These are phyloP conservation scores for Oeneis ivallda DNA, from an alignment of 2,888 invertebrate species.

Conservation along the genomic window DNA sequence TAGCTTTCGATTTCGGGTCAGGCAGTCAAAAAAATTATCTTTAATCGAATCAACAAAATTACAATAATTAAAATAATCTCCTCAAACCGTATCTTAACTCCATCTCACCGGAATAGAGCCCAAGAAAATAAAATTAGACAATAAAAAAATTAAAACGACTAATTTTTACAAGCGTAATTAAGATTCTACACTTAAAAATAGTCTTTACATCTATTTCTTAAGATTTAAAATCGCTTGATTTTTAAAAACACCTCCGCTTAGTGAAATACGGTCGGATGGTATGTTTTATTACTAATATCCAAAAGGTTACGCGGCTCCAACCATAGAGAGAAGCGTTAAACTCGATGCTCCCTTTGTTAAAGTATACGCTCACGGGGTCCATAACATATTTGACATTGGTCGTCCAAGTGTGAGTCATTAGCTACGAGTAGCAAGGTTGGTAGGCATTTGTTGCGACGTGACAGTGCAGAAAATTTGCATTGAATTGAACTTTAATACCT, in stretches of 20 bases:
- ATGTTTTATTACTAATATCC: conserved; percentile 46
- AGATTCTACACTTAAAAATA: background rate
- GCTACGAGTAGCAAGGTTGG: no score
- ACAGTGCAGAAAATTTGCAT: no score
- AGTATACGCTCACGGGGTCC: background rate
- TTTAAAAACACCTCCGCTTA: conserved; percentile 11
- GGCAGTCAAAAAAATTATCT: conserved; percentile 1
- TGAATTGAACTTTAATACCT: no score
- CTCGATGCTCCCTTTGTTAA: background rate
- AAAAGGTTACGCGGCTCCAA: conserved; percentile 53
- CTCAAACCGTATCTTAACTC: conserved; percentile 23
- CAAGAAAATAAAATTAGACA: conserved; percentile 32
- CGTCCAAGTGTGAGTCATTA: no score
- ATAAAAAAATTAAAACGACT: conserved; percentile 36
- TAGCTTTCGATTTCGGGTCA: background rate
- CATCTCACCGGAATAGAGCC: conserved; percentile 21
- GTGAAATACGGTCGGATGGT: conserved; percentile 30
- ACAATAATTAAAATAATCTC: conserved; percentile 22
- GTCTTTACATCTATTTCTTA: background rate
- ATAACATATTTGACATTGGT: no score
- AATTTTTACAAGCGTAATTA: conserved; percentile 36
- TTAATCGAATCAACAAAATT: conserved; percentile 18
- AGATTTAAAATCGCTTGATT: background rate
- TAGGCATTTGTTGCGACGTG: no score
- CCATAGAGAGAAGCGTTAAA: conserved; percentile 38